Conservation (phyloP, 1,140 invertebrate genomes). For the Pseudomyrmex pallidus region DNA sequence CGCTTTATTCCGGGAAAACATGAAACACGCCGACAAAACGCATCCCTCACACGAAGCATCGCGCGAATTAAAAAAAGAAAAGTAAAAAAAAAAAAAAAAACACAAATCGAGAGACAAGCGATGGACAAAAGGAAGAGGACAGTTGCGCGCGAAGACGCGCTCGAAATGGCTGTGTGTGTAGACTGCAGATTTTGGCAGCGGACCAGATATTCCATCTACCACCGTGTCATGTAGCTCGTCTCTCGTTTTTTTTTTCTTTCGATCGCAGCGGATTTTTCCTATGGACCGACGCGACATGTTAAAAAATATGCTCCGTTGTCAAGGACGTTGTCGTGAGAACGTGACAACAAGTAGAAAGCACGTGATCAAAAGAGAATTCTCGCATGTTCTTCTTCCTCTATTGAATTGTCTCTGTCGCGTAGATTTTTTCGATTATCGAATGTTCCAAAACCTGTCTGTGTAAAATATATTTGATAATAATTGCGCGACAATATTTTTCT, state of each 20-base stretch:
- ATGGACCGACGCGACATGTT: constrained; percentile 65
- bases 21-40: constrained; percentile 62
- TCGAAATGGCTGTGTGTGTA: constrained; percentile 77
- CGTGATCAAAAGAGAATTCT: not conserved
- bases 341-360: not conserved
- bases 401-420: not conserved
- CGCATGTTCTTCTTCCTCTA: not conserved
- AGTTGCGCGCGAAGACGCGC: constrained; percentile 72
- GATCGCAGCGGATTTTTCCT: constrained; percentile 70
- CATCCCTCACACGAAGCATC: constrained; percentile 41
- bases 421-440: not conserved
- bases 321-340: not conserved
- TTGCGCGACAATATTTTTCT: too few species aligned
- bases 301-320: constrained; percentile 41
- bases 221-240: constrained; percentile 77
- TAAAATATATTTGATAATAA: not conserved
- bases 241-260: constrained; percentile 76
- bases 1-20: constrained; percentile 55
- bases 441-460: constrained; percentile 3
- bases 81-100: constrained; percentile 16
- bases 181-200: constrained; percentile 78
- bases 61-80: constrained; percentile 24
- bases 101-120: not conserved
- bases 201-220: constrained; percentile 80
- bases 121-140: constrained; percentile 68